Base-by-base conservation (phyloP, 2,797 vertebrate species). In the Sebastes minor region DNA sequence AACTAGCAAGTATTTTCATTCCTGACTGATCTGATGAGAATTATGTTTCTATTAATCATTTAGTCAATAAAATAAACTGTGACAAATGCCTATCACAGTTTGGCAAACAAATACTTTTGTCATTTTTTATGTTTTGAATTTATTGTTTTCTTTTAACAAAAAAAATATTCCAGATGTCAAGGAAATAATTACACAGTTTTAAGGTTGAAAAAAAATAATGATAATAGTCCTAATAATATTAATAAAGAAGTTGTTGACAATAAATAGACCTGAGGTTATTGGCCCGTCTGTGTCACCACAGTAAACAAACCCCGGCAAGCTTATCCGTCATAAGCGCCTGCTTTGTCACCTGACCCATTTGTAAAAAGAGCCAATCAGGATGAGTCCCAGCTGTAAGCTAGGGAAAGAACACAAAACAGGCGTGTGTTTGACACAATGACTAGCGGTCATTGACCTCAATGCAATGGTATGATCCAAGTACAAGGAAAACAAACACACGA, bases 311-410 rank as follows among this genome's bases (percentile, higher is more conserved):
- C 32, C n/a, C 23, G 22, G 38, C 74, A 5, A 61, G 76, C 61
- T 93, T 91, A 94, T 92, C 91, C 82, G 10, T 35, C 56, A 75
- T 92, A 94, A 92, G 80, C 62, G 71, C 84, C 76, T 77, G 82
- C 67, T 82, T 25, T 81, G 84, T 89, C 91, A 90, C 81, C 46
- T 88, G 91, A 89, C 71, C 66, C 30, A 56, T 90, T 90, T 89
- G 89, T 89, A 88, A 87, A 91, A 72, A 42, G 60, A 83, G 68
- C 89, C 87, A 70, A 88, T 88, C 76, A 84, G 83, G 64, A 7
- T 6, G 49, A 79, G 78, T 16, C 30, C 38, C 13, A 3, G 70
- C 60, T 62, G 64, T 85, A 82, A 91, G 83, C 85, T 71, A 76
- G 79, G 76, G 85, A 90, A 88, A 74, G 42, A 72, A 85, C 74